Percentiles rank a stretch among this genome's conserved stretches.
phyloP scores from a whole-genome alignment of 2,888 invertebrate genomes.

The Dryocosmus kuriphilus region DNA sequence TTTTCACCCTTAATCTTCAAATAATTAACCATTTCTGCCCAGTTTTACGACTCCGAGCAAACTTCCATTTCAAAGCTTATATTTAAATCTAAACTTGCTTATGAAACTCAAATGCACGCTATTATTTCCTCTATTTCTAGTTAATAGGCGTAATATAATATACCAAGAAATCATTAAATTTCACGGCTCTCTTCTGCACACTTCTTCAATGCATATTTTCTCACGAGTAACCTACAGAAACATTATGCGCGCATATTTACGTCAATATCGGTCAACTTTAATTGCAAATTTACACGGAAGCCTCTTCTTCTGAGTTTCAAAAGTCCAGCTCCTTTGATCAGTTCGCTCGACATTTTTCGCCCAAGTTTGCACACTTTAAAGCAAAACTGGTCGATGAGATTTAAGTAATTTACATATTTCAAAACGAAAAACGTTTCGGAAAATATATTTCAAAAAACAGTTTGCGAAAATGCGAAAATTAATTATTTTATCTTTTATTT shows the following conservation, averaged over 20 bases:
- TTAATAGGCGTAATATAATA: too few species aligned
- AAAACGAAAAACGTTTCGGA: neutral
- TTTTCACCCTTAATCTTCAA: too few species aligned
- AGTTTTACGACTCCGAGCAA: too few species aligned
- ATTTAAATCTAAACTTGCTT: too few species aligned
- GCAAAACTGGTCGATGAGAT: conserved; percentile 18
- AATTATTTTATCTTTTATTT: neutral
- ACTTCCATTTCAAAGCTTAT: too few species aligned
- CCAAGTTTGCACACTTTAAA: conserved; percentile 31
- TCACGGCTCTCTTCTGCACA: neutral
- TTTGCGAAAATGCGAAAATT: neutral
- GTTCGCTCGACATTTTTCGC: conserved; percentile 38
- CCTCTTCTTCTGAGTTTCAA: conserved; percentile 18
- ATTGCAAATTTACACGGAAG: conserved; percentile 29
- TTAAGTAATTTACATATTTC: conserved; percentile 26
- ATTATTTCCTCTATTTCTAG: neutral
- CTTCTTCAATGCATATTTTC: conserved; percentile 17
- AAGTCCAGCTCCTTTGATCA: conserved; percentile 34
- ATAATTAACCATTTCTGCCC: too few species aligned
- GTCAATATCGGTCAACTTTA: conserved; percentile 30
- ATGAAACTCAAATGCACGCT: too few species aligned
- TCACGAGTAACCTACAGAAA: conserved; percentile 12
- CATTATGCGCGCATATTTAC: conserved; percentile 21
- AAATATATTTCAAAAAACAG: neutral
- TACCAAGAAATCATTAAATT: neutral